Conservation (phyloP, 2,113 vertebrate genomes). For the Pterophyllum scalare region DNA sequence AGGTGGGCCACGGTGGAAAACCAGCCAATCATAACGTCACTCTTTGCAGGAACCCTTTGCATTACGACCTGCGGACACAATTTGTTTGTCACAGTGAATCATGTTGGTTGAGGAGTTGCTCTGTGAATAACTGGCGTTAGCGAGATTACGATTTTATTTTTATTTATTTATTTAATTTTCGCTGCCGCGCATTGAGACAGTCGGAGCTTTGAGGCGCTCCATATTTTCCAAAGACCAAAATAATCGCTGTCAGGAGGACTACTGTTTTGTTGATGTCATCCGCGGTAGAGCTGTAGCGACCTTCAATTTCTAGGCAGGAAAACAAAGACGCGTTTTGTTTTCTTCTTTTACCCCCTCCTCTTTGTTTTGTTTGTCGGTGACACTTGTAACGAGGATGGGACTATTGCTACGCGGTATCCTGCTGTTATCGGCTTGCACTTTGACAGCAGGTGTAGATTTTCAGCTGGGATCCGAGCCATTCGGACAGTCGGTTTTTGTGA, state of each 20-base stretch:
- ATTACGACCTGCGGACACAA: slow-evolving; percentile 35
- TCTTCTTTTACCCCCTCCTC: background rate
- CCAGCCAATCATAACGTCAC: slow-evolving; percentile 64
- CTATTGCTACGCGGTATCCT: slow-evolving; percentile 45
- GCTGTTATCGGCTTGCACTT: slow-evolving; percentile 56
- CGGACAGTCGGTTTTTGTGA: slow-evolving; percentile 50
- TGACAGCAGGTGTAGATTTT: slow-evolving; percentile 67
- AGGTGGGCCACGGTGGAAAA: background rate
- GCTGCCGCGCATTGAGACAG: background rate
- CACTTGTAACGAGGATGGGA: slow-evolving; percentile 64
- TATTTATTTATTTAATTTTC: background rate
- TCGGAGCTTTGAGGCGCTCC: background rate
- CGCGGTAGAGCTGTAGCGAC: slow-evolving; percentile 65
- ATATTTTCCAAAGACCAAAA: slow-evolving; percentile 45
- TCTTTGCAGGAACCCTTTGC: slow-evolving; percentile 12
- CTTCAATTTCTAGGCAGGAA: slow-evolving; percentile 57
- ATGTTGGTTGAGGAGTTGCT: slow-evolving; percentile 32
- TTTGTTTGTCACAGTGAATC: slow-evolving; percentile 46
- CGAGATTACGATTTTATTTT: background rate
- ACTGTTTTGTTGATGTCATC: slow-evolving; percentile 77
- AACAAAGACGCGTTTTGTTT: slow-evolving; percentile 51
- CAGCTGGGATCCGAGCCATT: background rate
- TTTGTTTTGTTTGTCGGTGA: background rate
- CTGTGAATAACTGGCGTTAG: background rate
- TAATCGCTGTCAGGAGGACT: slow-evolving; percentile 70